These are phyloP conservation scores for Ptychobarbus kaznakovi DNA, from an alignment of 2,797 vertebrate genomes.

Conservation along the genomic window DNA sequence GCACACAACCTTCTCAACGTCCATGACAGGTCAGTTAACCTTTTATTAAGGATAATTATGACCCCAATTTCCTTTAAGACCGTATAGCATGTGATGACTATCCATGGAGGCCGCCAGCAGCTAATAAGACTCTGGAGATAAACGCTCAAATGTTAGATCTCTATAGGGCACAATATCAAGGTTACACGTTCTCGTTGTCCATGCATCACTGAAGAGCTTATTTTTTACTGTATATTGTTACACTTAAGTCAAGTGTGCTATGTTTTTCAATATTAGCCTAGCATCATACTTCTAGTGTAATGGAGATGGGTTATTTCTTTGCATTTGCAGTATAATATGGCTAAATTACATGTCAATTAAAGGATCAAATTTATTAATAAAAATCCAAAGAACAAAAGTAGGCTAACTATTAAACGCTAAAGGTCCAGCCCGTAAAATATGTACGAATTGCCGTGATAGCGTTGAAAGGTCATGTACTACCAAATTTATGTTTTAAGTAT, in stretches of 20 bases:
- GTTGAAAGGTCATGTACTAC: no score
- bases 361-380: no score
- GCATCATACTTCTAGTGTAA: neutral
- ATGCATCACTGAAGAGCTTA: neutral
- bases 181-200: neutral
- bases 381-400: no score
- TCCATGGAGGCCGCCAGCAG: neutral
- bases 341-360: neutral
- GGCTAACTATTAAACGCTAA: no score
- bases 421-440: no score
- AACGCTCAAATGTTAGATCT: constrained; percentile 5
- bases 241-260: neutral
- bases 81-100: constrained; percentile 15
- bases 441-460: no score
- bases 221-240: neutral
- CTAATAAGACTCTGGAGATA: constrained; percentile 22
- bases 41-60: constrained; percentile 48
- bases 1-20: neutral
- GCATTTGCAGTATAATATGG: neutral
- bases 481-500: no score
- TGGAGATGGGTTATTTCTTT: neutral
- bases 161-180: constrained; percentile 13
- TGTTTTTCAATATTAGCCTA: neutral
- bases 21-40: constrained; percentile 48
- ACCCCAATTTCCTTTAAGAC: constrained; percentile 32